Conservation (phyloP, 2,888 invertebrate species). For the Spodoptera picta region DNA sequence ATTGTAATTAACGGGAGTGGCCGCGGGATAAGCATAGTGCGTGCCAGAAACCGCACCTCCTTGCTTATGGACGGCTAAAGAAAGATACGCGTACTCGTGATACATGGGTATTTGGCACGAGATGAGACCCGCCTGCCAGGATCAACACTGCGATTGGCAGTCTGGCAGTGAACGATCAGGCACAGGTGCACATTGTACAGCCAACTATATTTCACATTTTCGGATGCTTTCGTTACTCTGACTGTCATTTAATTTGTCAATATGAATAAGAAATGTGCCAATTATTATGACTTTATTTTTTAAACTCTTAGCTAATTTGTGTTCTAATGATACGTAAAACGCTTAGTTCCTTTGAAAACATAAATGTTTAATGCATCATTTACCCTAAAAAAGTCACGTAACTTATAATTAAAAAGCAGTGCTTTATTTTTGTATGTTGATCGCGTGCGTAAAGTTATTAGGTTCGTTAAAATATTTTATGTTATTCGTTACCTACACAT, state of each 20-base stretch:
- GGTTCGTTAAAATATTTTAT: conserved; percentile 23
- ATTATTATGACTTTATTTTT: too few species aligned
- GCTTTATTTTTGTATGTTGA: conserved; percentile 5
- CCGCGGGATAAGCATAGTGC: conserved; percentile 35
- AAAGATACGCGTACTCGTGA: conserved; percentile 59
- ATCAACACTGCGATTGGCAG: conserved; percentile 51
- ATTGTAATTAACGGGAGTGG: conserved; percentile 49
- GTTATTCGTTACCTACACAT: conserved; percentile 10
- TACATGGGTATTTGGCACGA: conserved; percentile 59
- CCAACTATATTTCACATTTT: conserved; percentile 31
- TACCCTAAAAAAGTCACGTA: not conserved
- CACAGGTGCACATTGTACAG: conserved; percentile 43
- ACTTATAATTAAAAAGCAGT: conserved; percentile 19
- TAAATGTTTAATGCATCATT: not conserved
- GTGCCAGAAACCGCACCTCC: conserved; percentile 48
- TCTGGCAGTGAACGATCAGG: conserved; percentile 46
- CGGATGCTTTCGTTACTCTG: conserved; percentile 18
- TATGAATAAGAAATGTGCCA: conserved; percentile 3
- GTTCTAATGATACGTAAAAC: too few species aligned
- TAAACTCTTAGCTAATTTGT: too few species aligned
- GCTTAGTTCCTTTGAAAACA: conserved; percentile 5
- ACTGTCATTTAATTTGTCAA: conserved; percentile 14
- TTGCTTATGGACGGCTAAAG: conserved; percentile 57
- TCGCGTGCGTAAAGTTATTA: conserved; percentile 31
- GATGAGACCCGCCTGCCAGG: conserved; percentile 50